Evolutionary conservation across 2,113 vertebrate species (phyloP).

Genomic region (Ageneiosus marmoratus): DNA sequence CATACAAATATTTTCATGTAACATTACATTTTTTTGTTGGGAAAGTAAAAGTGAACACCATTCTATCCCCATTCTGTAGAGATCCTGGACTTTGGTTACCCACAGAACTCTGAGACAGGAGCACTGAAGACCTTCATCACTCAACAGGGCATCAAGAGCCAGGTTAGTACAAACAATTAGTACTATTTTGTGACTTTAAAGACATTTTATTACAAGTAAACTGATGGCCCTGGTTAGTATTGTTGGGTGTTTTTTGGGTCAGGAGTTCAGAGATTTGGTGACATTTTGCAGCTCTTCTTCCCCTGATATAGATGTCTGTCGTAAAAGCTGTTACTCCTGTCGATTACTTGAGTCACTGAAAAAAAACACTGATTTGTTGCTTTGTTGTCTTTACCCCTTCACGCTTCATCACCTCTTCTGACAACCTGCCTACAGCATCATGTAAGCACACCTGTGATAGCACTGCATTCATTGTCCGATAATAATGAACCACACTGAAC

Average conservation of each 20-base stretch:
- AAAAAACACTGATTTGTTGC: not conserved
- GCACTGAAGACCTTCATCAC: conserved; percentile 99
- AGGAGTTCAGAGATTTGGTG: not conserved
- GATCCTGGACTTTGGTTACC: conserved; percentile 98
- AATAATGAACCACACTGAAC: not conserved
- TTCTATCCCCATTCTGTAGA: conserved; percentile 72
- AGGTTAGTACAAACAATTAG: conserved; percentile 71
- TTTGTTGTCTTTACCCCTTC: not conserved
- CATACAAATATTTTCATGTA: too few relatives aligned
- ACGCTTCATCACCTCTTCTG: not conserved
- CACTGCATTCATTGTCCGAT: conserved; percentile 51
- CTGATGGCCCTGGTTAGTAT: not conserved
- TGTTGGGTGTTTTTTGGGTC: not conserved
- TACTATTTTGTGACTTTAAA: too few relatives aligned
- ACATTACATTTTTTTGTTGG: too few relatives aligned
- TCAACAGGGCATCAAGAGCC: conserved; percentile 98
- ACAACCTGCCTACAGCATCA: conserved; percentile 55
- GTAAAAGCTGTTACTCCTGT: not conserved
- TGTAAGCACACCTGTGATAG: conserved; percentile 53
- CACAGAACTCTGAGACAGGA: conserved; percentile 98
- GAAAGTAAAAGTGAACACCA: too few relatives aligned
- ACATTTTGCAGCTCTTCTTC: not conserved
- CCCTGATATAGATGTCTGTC: not conserved
- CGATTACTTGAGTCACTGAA: not conserved
- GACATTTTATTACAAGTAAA: not conserved